Percentiles rank a stretch among this genome's conserved stretches.
Evolutionary conservation across 1,140 invertebrate species (phyloP).

Genomic region (Lepidurus packardi): DNA sequence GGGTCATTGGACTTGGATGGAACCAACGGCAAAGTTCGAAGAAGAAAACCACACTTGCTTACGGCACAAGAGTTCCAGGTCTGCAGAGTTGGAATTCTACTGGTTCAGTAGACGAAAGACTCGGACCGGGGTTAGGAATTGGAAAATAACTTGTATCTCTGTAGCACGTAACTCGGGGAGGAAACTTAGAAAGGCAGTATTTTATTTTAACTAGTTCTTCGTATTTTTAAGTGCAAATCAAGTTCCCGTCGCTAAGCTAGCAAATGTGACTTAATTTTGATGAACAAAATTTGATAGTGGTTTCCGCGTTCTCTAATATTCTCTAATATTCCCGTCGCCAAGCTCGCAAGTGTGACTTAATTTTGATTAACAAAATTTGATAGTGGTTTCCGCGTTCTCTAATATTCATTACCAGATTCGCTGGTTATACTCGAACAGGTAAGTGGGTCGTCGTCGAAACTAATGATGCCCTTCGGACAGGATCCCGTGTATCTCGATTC

Average conservation of each 20-base stretch:
- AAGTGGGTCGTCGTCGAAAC: background rate
- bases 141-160: background rate
- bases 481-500: no score
- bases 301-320: background rate
- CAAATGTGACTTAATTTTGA: background rate
- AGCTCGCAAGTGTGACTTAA: background rate
- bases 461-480: background rate
- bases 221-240: background rate
- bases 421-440: background rate
- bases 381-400: background rate
- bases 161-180: background rate
- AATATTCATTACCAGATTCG: background rate
- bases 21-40: background rate
- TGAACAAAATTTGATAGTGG: background rate
- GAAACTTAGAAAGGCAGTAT: background rate
- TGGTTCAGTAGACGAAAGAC: background rate
- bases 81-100: background rate
- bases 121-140: background rate
- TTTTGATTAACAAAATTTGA: background rate
- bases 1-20: slow-evolving; percentile 8
- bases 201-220: background rate
- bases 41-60: background rate
- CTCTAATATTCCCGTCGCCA: background rate
- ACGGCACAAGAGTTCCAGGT: background rate
- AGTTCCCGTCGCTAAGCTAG: background rate